Base-by-base conservation (phyloP, 2,113 vertebrate genomes). In the Elephas maximus region DNA sequence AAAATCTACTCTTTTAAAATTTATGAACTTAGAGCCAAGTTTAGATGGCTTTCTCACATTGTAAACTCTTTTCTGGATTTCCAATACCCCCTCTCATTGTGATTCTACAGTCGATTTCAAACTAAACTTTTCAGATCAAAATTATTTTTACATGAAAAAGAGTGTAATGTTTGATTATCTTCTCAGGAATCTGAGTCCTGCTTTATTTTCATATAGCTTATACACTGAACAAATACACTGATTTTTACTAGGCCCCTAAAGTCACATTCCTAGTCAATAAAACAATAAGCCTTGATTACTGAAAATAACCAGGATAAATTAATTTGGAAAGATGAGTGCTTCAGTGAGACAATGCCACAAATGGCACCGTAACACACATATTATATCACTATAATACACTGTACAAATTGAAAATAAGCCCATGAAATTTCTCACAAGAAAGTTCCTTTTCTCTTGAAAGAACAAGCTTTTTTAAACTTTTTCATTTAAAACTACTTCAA, bases 41-140 rank as follows among this genome's bases (percentile, higher is more conserved):
- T 94, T 73, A 81, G 77, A 85, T 48, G 41, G n/a, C 53, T 85
- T 91, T 8, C 28, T 51, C 17, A 85, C 62, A 90, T 28, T 24
- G 2, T 57, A 88, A 82, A 88, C 88, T 76, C 37, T 60, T 8
- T 81, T 95, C n/a, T 82, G 10, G 18, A 30, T 88, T 82, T 67
- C 37, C 6, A 82, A 67, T 10, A 81, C 2, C 30, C 45, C 2
- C 30, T n/a, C 21, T 88, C n/a, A 95, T 4, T 45, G 24, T 81
- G 30, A 88, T 67, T 95, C 83, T 88, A 57, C 45, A 82, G 44
- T 1, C 80, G 92, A 48, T 92, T 67, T 88, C 51, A 95, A 88
- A 60, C 12, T 30, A 95, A 92, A 82, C 30, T 76, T 91, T 51
- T 2, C 14, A 71, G 73, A 91, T 95, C 67, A 76, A 81, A 85